These are phyloP conservation scores for Pangasius djambal DNA, from an alignment of 2,797 vertebrate species.

Conservation along the genomic window DNA sequence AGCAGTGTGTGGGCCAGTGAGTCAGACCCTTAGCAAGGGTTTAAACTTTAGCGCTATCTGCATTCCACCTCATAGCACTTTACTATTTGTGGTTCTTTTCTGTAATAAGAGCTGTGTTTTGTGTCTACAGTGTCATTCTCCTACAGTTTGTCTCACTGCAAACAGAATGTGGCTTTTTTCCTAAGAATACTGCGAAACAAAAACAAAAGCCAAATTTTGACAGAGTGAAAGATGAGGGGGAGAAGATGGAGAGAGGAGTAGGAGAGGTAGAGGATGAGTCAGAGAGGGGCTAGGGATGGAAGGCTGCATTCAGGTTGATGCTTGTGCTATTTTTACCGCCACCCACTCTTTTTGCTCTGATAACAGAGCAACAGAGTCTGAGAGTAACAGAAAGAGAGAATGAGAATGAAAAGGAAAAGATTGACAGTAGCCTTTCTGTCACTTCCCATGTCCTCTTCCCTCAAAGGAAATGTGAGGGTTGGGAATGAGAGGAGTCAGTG, in stretches of 20 bases:
- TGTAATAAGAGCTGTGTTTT: conserved; percentile 38
- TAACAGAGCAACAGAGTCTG: conserved; percentile 45
- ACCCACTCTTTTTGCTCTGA: conserved; percentile 62
- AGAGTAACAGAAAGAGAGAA: conserved; percentile 23
- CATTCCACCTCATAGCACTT: conserved; percentile 28
- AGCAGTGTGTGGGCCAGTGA: conserved; percentile 46
- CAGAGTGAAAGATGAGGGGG: conserved; percentile 51
- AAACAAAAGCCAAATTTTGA: conserved; percentile 54
- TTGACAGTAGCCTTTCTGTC: conserved; percentile 21
- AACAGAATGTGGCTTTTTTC: conserved; percentile 42
- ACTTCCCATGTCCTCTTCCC: conserved; percentile 22
- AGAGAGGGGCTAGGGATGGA: conserved; percentile 55
- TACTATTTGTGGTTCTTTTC: conserved; percentile 35
- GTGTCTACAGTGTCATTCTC: conserved; percentile 5
- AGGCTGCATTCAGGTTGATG: conserved; percentile 61
- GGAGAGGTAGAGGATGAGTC: conserved; percentile 60
- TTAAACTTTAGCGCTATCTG: conserved; percentile 33
- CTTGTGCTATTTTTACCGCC: conserved; percentile 62
- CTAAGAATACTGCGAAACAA: conserved; percentile 25
- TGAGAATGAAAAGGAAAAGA: conserved; percentile 16
- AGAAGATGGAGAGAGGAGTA: conserved; percentile 42
- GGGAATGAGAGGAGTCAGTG: conserved; percentile 42
- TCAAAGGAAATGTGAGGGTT: conserved; percentile 1
- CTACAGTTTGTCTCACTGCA: conserved; percentile 36
- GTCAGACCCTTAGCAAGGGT: conserved; percentile 51